Conservation (phyloP, 2,113 vertebrate genomes). For the Nothobranchius furzeri region DNA sequence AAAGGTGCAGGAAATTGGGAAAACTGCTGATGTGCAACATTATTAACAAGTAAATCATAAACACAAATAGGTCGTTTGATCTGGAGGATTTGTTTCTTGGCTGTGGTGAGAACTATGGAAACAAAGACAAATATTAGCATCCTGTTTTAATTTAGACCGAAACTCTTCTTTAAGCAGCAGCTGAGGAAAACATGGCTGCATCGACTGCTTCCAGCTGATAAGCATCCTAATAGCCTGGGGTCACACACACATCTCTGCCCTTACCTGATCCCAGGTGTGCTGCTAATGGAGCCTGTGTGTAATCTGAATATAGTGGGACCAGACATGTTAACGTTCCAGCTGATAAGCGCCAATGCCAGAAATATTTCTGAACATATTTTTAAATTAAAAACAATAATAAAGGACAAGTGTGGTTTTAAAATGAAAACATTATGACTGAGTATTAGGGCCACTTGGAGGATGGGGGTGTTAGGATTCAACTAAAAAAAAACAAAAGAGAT, state of each 20-base stretch:
- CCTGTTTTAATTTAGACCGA: slow-evolving; percentile 22
- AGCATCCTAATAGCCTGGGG: slow-evolving; percentile 59
- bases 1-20: slow-evolving; percentile 74
- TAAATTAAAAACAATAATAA: too few relatives aligned
- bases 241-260: slow-evolving; percentile 33
- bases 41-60: slow-evolving; percentile 84
- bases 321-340: slow-evolving; percentile 49
- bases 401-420: too few relatives aligned
- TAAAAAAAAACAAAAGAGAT: too few relatives aligned
- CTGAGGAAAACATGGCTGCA: neutral
- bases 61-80: slow-evolving; percentile 84
- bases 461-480: too few relatives aligned
- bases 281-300: slow-evolving; percentile 1
- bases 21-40: slow-evolving; percentile 84
- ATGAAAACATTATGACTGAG: too few relatives aligned
- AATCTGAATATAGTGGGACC: slow-evolving; percentile 15
- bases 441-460: too few relatives aligned
- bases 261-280: slow-evolving; percentile 1
- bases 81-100: slow-evolving; percentile 53
- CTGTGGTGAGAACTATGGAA: slow-evolving; percentile 21
- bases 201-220: slow-evolving; percentile 37
- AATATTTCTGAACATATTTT: too few relatives aligned
- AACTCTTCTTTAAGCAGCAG: neutral
- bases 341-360: neutral
- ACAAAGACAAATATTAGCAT: slow-evolving; percentile 43